Evolutionary conservation across 2,113 vertebrate species (phyloP).

Genomic region (Carettochelys insculpta): DNA sequence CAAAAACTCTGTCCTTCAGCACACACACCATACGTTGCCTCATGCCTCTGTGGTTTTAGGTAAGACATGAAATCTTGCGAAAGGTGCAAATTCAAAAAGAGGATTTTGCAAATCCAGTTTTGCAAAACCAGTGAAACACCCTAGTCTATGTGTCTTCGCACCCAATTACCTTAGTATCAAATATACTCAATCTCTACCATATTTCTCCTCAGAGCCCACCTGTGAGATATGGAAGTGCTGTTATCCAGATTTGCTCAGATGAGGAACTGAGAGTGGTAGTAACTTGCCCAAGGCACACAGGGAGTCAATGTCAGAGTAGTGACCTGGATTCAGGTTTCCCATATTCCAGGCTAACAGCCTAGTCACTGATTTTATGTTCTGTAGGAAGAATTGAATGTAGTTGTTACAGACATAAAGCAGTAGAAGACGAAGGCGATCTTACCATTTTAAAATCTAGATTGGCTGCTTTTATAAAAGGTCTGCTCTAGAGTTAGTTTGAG

Average conservation of each 20-base stretch:
- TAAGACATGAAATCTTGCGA: not conserved
- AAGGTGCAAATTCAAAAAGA: not conserved
- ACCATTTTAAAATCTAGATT: not conserved
- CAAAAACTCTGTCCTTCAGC: not conserved
- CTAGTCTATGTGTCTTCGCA: rapidly evolving
- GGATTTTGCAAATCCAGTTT: not conserved
- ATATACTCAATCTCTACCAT: not conserved
- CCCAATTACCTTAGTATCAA: not conserved
- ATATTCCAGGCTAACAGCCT: not conserved
- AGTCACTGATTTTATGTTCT: not conserved
- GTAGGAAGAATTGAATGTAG: not conserved
- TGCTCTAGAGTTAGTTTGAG: not conserved
- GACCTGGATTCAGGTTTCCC: not conserved
- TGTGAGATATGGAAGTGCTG: not conserved
- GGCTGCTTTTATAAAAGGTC: not conserved
- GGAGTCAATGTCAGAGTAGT: not conserved
- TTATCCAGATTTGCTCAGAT: not conserved
- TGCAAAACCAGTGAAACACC: not conserved
- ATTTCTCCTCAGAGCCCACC: not conserved
- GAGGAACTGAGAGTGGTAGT: not conserved
- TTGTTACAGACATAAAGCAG: not conserved
- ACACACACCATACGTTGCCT: no score
- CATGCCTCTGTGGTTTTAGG: rapidly evolving
- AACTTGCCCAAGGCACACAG: not conserved
- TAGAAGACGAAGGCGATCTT: not conserved